phyloP scores from a whole-genome alignment of 2,113 vertebrate genomes.

The Sinocyclocheilus maitianheensis region DNA sequence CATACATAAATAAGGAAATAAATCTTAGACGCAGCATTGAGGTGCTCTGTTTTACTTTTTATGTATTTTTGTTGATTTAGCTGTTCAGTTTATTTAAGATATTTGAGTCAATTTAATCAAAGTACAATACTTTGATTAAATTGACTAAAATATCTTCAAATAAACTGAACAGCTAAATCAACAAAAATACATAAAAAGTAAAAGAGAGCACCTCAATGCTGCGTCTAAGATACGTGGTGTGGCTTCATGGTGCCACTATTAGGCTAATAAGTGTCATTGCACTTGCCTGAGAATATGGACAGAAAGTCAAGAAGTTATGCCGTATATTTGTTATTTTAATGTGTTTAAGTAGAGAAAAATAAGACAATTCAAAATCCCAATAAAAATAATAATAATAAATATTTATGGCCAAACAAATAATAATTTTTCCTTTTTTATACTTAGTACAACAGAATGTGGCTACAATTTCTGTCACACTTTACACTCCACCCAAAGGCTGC shows the following conservation, averaged over 20 bases:
- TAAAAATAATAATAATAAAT: slow-evolving; percentile 19
- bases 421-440: background rate
- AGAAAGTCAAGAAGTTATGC: background rate
- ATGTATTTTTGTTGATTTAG: no score
- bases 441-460: slow-evolving; percentile 36
- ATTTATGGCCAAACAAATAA: slow-evolving; percentile 19
- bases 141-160: background rate
- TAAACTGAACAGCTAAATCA: background rate
- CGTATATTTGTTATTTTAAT: background rate
- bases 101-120: no score
- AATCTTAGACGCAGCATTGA: background rate
- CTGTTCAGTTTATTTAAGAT: no score
- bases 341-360: slow-evolving; percentile 34
- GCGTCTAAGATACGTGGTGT: background rate
- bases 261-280: slow-evolving; percentile 14
- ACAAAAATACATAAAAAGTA: background rate
- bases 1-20: background rate
- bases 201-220: background rate
- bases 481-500: background rate
- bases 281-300: slow-evolving; percentile 34
- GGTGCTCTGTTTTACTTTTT: no score
- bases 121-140: background rate
- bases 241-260: background rate
- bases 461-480: slow-evolving; percentile 61
- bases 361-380: slow-evolving; percentile 10